These are phyloP conservation scores for Lemur catta DNA, from an alignment of 2,797 vertebrate species.

Conservation along the genomic window DNA sequence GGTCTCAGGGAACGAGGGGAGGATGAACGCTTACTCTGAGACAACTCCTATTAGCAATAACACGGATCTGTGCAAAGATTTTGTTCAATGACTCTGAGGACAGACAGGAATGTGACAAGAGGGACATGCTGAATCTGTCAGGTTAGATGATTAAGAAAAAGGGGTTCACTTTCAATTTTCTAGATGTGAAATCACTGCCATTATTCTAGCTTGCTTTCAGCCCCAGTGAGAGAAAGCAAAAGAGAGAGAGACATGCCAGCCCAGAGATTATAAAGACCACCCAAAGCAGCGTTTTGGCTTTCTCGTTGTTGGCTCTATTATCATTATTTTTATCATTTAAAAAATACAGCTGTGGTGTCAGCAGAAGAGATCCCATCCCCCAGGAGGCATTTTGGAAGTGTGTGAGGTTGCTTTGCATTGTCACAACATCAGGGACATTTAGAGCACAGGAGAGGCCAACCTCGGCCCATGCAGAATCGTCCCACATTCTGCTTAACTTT, in stretches of 20 bases:
- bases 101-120: conserved; percentile 15
- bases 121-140: not conserved
- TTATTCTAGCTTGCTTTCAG: not conserved
- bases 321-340: not conserved
- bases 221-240: not conserved
- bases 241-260: not conserved
- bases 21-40: not conserved
- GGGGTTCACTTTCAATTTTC: conserved; percentile 32
- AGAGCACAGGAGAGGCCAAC: not conserved
- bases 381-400: not conserved
- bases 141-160: not conserved
- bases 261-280: not conserved
- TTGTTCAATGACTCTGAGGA: not conserved
- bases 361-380: not conserved
- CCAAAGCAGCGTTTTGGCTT: not conserved
- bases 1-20: not conserved
- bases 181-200: not conserved
- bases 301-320: not conserved
- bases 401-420: not conserved
- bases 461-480: not conserved
- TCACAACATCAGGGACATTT: not conserved
- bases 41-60: conserved; percentile 50
- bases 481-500: not conserved
- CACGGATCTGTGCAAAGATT: not conserved
- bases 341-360: not conserved